These are phyloP conservation scores for Harpalus rufipes DNA, from an alignment of 2,888 invertebrate species.

Conservation along the genomic window DNA sequence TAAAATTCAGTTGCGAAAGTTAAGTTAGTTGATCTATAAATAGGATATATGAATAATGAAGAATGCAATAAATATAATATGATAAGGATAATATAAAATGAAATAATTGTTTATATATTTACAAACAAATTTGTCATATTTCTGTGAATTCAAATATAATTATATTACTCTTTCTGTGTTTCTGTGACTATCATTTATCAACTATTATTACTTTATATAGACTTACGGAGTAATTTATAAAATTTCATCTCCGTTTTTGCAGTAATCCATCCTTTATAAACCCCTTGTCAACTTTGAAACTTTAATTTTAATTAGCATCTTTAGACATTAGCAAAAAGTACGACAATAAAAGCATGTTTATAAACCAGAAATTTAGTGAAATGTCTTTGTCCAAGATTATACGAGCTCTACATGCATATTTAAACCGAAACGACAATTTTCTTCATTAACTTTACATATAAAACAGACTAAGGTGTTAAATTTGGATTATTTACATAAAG, in stretches of 20 bases:
- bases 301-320: slow-evolving; percentile 26
- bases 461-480: slow-evolving; percentile 47
- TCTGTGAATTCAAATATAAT: neutral
- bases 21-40: too few relatives aligned
- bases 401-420: slow-evolving; percentile 27
- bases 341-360: slow-evolving; percentile 27
- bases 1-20: too few relatives aligned
- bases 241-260: slow-evolving; percentile 14
- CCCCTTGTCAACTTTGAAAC: slow-evolving; percentile 16
- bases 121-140: neutral
- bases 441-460: slow-evolving; percentile 49
- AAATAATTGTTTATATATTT: neutral
- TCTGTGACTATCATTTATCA: neutral
- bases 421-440: slow-evolving; percentile 26
- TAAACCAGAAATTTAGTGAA: slow-evolving; percentile 25
- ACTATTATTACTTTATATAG: neutral
- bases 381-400: slow-evolving; percentile 24
- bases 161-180: neutral
- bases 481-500: slow-evolving; percentile 33
- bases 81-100: too few relatives aligned
- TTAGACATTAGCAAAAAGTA: slow-evolving; percentile 18
- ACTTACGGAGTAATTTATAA: neutral
- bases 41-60: too few relatives aligned
- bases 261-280: neutral
- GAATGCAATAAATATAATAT: too few relatives aligned